Evolutionary conservation across 2,113 vertebrate genomes (phyloP), one percentile per base, ranked within the genome.

Genomic region (Crotalus viridis): DNA sequence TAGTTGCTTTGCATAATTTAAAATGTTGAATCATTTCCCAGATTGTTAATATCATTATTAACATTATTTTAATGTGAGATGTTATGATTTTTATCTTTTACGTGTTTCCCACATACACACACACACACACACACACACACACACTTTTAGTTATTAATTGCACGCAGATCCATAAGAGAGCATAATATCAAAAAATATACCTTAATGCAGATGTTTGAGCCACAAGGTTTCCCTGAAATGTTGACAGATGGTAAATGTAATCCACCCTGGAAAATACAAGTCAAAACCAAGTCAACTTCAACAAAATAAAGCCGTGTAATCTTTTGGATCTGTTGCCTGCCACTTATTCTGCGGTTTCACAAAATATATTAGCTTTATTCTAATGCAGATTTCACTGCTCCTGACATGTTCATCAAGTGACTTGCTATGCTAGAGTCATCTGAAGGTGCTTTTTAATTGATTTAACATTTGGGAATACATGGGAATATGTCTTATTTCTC

Each of bases 131-230:
- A 51, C 51, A 69, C 12, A 13, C 12, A 57, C 48, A 51, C 48
- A 51, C 51, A 28, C 22, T 89, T 85, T 4, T 22, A 28, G 61
- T 46, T 69, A 91, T 86, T 57, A 89, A 94, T 94, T 93, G 4
- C 55, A 43, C 19, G 19, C 24, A 21, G 10, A 24, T 24, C 85
- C 4, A 89, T 3, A 46, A 13, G 85, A 94, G 7, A 17, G 55
- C 43, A 85, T 12, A 93, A 94, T 94, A 95, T 81, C 5, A 93
- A 85, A n/a, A 89, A 22, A 92, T 91, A 1, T 96, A 97, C 97
- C 97, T 96, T 95, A 94, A 97, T 96, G 91, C 97, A 97, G 95
- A 97, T 46, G 48, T 95, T 93, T 88, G 96, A 93, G 19, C 61
- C 90, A 87, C 97, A 97, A 94, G 96, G 93, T 94, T 97, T 96